Evolutionary conservation across 2,888 invertebrate species (phyloP), one percentile per base, ranked within the genome.

Genomic region (Choristoneura rosaceana): DNA sequence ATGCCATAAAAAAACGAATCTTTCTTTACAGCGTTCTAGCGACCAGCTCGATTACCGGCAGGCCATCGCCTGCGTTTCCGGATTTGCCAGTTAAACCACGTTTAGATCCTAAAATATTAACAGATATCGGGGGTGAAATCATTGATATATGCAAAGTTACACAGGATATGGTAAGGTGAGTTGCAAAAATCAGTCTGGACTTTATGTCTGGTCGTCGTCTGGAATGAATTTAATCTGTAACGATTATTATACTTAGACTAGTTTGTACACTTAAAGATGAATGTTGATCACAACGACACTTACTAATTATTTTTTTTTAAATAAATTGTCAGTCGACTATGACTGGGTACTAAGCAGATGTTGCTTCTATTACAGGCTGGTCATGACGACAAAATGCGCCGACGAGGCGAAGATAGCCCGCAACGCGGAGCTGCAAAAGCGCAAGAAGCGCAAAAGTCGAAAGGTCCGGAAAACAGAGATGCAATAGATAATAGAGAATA

Each of bases 41-140:
- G 8, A 90, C 92, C 8, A 92, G 92, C 76, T 90, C 90, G 0
- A 75, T 94, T 17, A 92, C 90, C 0, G 94, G 94, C 10, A 92
- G 92, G 74, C 90, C 91, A 0, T 93, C 93, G 8, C 93, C 92
- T 0, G 94, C 80, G 7, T 80, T 80, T 43, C 70, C 63, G 15
- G 66, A 75, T 34, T 78, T 76, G 64, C 78, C 79, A 4, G 76
- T 79, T 0, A 80, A 80, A 63, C 67, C 77, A 71, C 65, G 76
- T 70, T 77, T 94, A 63, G 86, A 94, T 75, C 81, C 88, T 0
- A 68, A 73, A 0, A 91, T 87, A 73, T 86, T 94, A 0, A 78
- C 82, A 2, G 94, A 94, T 75, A 85, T 94, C 33, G 85, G 92
- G 0, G 0, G 3, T 4, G n/a, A 50, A 9, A 15, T 50, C 4